These are phyloP conservation scores for Peucedramus taeniatus DNA, from an alignment of 2,113 vertebrate genomes.

Conservation along the genomic window DNA sequence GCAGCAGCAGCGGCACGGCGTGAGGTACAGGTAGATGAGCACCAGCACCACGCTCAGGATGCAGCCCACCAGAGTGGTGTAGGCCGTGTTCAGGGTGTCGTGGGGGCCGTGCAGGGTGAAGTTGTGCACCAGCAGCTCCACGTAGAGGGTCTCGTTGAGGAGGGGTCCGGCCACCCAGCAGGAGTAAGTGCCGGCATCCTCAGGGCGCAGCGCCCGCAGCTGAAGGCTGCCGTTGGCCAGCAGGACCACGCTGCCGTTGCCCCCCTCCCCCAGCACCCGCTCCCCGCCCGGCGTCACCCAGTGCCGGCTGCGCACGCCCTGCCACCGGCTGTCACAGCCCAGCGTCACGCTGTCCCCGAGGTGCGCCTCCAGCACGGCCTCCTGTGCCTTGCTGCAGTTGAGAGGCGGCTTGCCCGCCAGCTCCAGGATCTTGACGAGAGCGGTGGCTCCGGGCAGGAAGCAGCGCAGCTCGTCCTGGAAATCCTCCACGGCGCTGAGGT, in stretches of 20 bases:
- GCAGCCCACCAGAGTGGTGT: slow-evolving; percentile 95
- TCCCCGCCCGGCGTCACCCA: slow-evolving; percentile 85
- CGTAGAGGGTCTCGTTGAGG: slow-evolving; percentile 91
- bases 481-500: slow-evolving; percentile 85
- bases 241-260: slow-evolving; percentile 78
- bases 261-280: slow-evolving; percentile 52
- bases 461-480: slow-evolving; percentile 87
- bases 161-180: slow-evolving; percentile 83
- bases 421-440: slow-evolving; percentile 68
- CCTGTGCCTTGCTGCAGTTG: slow-evolving; percentile 90
- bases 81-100: slow-evolving; percentile 91
- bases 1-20: slow-evolving; percentile 94
- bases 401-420: slow-evolving; percentile 73
- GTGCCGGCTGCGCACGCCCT: slow-evolving; percentile 74
- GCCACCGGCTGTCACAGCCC: slow-evolving; percentile 87
- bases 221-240: slow-evolving; percentile 81
- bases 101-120: slow-evolving; percentile 80
- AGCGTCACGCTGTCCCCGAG: slow-evolving; percentile 82
- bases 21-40: slow-evolving; percentile 95
- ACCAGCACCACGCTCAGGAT: slow-evolving; percentile 94
- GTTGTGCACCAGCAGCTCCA: slow-evolving; percentile 91
- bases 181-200: slow-evolving; percentile 88
- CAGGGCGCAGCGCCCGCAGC: slow-evolving; percentile 71
- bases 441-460: background rate
- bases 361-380: slow-evolving; percentile 81